phyloP scores from a whole-genome alignment of 2,113 vertebrate genomes.

The Notarius quadriscutis region DNA sequence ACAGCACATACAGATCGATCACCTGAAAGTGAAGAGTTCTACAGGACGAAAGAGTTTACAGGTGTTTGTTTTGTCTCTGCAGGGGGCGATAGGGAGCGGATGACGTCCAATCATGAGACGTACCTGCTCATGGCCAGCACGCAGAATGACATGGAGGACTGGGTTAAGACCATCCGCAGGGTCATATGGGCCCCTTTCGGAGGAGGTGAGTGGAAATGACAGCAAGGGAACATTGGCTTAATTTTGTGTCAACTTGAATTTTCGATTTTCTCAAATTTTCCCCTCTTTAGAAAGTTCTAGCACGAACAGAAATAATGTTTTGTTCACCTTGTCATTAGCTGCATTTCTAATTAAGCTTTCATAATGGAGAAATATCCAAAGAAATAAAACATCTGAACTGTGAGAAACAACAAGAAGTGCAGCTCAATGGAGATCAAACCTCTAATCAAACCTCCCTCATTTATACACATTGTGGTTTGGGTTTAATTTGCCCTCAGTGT shows the following conservation, averaged over 20 bases:
- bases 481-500: neutral
- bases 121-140: slow-evolving; percentile 99
- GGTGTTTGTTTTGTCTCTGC: slow-evolving; percentile 49
- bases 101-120: slow-evolving; percentile 98
- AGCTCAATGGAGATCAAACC: no score
- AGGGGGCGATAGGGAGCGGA: slow-evolving; percentile 95
- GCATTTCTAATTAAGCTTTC: neutral
- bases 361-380: neutral
- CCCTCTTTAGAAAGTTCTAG: neutral
- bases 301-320: neutral
- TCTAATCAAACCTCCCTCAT: neutral
- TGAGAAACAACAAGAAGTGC: neutral
- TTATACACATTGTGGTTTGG: neutral
- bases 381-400: neutral
- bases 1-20: neutral
- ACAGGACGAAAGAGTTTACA: neutral
- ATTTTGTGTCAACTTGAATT: neutral
- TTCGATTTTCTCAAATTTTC: neutral
- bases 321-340: neutral
- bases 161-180: slow-evolving; percentile 95
- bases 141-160: slow-evolving; percentile 99
- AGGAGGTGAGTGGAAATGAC: slow-evolving; percentile 81
- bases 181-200: slow-evolving; percentile 99
- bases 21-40: neutral
- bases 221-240: neutral